Conservation (phyloP, 2,113 vertebrate species). For the Boleophthalmus pectinirostris region DNA sequence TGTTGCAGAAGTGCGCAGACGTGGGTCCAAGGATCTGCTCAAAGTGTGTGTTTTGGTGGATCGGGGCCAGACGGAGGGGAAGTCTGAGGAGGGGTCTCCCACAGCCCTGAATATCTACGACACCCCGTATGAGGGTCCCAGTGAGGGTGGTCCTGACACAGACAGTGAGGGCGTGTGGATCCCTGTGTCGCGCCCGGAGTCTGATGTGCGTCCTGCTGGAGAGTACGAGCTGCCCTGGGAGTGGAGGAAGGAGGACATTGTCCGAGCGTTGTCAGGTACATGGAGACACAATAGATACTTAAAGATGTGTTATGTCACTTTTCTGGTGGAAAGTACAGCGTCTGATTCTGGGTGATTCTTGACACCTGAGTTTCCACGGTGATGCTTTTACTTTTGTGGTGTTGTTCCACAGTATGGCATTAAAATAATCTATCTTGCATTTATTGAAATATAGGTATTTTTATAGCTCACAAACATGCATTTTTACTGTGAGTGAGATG, state of each 20-base stretch:
- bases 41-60: conserved; percentile 88
- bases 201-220: conserved; percentile 73
- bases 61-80: conserved; percentile 63
- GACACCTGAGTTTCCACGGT: too few relatives aligned
- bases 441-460: too few relatives aligned
- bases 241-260: conserved; percentile 82
- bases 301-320: neutral
- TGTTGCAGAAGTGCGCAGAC: conserved; percentile 85
- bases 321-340: too few relatives aligned
- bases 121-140: conserved; percentile 73
- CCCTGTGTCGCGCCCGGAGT: conserved; percentile 78
- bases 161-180: conserved; percentile 72
- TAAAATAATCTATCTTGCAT: too few relatives aligned
- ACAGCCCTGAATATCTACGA: conserved; percentile 77
- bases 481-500: too few relatives aligned
- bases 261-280: conserved; percentile 79
- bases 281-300: conserved; percentile 21
- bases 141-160: conserved; percentile 56
- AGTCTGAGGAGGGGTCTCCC: conserved; percentile 54
- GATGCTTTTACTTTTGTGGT: too few relatives aligned
- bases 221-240: conserved; percentile 82
- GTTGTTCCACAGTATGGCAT: too few relatives aligned
- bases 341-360: too few relatives aligned
- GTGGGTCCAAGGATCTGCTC: conserved; percentile 92
- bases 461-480: too few relatives aligned